These are phyloP conservation scores for Sinosuthora webbiana DNA, from an alignment of 2,113 vertebrate species.

Conservation along the genomic window DNA sequence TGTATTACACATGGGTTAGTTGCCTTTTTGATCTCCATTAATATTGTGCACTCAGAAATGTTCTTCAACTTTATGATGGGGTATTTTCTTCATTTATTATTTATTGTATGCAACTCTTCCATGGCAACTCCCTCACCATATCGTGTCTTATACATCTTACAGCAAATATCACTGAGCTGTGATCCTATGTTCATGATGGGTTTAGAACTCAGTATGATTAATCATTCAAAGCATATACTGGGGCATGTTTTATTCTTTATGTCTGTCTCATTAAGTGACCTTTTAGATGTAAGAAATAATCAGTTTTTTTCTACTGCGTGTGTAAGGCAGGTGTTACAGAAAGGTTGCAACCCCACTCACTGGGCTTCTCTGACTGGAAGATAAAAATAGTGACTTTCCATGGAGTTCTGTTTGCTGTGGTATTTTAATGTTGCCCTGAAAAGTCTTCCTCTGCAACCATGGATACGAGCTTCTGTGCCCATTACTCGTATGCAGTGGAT, in stretches of 20 bases:
- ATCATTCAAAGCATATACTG: background rate
- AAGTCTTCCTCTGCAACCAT: background rate
- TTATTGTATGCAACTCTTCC: background rate
- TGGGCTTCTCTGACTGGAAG: background rate
- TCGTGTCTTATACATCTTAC: background rate
- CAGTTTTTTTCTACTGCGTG: background rate
- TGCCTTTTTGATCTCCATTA: conserved; percentile 57
- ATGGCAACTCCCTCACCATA: background rate
- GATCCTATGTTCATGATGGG: background rate
- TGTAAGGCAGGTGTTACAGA: background rate
- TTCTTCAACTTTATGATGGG: conserved; percentile 24
- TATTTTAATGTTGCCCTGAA: background rate
- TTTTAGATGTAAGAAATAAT: background rate
- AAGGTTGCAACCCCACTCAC: background rate
- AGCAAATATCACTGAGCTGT: background rate
- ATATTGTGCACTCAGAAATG: conserved; percentile 30
- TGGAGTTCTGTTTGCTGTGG: background rate
- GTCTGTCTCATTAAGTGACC: background rate
- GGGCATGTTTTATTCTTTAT: background rate
- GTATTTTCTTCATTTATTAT: conserved; percentile 8
- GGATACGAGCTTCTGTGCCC: background rate
- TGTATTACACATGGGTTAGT: conserved; percentile 59
- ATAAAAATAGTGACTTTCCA: background rate
- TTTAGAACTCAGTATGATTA: background rate
- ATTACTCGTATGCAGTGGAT: background rate